Conservation (phyloP, 2,888 invertebrate genomes). For the Kuschelorhynchus macadamiae region DNA sequence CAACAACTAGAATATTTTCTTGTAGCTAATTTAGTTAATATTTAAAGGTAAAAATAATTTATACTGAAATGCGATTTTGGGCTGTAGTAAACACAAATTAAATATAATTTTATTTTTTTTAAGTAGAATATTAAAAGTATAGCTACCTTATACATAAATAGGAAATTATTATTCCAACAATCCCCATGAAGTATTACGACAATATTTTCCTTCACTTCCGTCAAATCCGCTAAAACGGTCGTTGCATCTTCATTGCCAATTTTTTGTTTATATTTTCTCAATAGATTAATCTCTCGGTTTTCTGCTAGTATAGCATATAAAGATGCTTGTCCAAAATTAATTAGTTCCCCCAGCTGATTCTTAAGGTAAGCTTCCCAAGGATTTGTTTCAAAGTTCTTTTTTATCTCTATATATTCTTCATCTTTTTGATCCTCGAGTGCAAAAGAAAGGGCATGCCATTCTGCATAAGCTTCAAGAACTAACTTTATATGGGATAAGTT, state of each 20-base stretch:
- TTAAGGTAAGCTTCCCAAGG: constrained; percentile 32
- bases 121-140: too few relatives aligned
- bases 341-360: constrained; percentile 27
- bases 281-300: constrained; percentile 18
- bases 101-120: too few relatives aligned
- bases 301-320: constrained; percentile 29
- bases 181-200: constrained; percentile 43
- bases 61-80: too few relatives aligned
- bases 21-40: too few relatives aligned
- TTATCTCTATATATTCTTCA: constrained; percentile 31
- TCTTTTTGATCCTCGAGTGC: constrained; percentile 36
- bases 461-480: constrained; percentile 43
- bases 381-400: constrained; percentile 15
- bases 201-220: constrained; percentile 18
- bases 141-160: constrained; percentile 43
- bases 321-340: constrained; percentile 25
- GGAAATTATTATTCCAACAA: constrained; percentile 48
- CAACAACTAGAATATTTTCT: too few relatives aligned
- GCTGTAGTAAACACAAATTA: too few relatives aligned
- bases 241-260: constrained; percentile 26
- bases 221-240: constrained; percentile 18
- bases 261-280: constrained; percentile 30
- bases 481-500: constrained; percentile 34
- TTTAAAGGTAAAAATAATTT: too few relatives aligned
- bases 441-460: constrained; percentile 49